Percentiles rank a stretch among this genome's conserved stretches.
phyloP scores from a whole-genome alignment of 2,113 vertebrate species.

The Tichodroma muraria region DNA sequence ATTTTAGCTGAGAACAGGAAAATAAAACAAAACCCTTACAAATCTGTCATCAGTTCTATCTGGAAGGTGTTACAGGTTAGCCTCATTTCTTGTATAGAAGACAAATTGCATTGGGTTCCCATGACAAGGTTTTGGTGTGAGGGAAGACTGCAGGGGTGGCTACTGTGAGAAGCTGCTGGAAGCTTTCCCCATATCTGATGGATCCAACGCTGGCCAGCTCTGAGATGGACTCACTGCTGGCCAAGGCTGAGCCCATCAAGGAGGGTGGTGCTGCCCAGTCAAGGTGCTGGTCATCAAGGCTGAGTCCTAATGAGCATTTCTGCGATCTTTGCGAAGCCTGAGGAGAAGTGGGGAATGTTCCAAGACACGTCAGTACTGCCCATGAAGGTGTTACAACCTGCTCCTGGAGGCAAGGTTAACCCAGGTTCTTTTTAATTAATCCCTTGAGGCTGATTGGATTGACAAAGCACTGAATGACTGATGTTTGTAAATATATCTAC shows the following conservation, averaged over 20 bases:
- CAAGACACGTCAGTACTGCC: background rate
- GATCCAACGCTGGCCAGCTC: background rate
- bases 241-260: background rate
- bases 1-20: background rate
- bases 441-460: background rate
- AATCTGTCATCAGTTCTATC: background rate
- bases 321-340: background rate
- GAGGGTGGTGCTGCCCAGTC: background rate
- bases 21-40: background rate
- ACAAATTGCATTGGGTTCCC: background rate
- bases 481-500: too few species aligned
- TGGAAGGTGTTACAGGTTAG: background rate
- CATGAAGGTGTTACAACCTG: accelerated
- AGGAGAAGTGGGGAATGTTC: background rate
- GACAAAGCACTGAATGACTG: background rate
- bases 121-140: background rate
- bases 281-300: background rate
- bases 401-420: background rate
- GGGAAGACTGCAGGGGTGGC: too few species aligned
- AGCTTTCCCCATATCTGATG: background rate
- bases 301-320: background rate
- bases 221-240: accelerated
- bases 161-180: background rate
- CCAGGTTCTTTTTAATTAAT: background rate
- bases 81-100: background rate